phyloP scores from a whole-genome alignment of 2,797 vertebrate species.

The Acanthurus tractus region DNA sequence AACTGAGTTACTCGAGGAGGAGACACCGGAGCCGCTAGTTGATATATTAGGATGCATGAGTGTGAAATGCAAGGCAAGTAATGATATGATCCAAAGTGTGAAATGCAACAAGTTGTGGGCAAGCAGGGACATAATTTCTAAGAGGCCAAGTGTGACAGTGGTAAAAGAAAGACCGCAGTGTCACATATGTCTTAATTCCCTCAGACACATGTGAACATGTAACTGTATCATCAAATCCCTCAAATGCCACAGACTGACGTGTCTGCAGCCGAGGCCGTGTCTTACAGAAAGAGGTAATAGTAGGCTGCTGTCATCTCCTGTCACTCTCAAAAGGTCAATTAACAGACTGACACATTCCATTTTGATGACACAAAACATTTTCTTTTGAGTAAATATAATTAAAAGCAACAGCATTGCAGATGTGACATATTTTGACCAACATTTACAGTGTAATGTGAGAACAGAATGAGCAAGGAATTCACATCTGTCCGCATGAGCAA shows the following conservation, averaged over 20 bases:
- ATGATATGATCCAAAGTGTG: constrained; percentile 71
- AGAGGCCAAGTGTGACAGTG: constrained; percentile 62
- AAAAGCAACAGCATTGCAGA: constrained; percentile 2
- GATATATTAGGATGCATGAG: constrained; percentile 78
- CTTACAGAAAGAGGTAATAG: constrained; percentile 51
- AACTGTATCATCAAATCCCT: constrained; percentile 71
- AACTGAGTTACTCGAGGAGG: constrained; percentile 73
- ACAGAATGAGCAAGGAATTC: not conserved
- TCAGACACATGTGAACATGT: constrained; percentile 79
- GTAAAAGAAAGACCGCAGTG: constrained; percentile 57
- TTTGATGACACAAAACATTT: not conserved
- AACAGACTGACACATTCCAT: constrained; percentile 29
- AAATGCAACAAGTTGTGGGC: constrained; percentile 67
- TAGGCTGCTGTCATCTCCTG: constrained; percentile 63
- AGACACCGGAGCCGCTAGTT: constrained; percentile 65
- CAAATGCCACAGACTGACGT: constrained; percentile 66
- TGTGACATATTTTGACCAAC: not conserved
- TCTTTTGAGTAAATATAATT: constrained; percentile 23
- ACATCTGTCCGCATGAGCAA: constrained; percentile 22
- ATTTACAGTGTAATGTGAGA: constrained; percentile 3
- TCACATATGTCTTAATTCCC: constrained; percentile 70
- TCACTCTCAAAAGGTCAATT: constrained; percentile 47
- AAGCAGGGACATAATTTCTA: constrained; percentile 64
- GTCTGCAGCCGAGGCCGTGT: constrained; percentile 39
- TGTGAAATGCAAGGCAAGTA: constrained; percentile 79